Evolutionary conservation across 2,888 invertebrate genomes (phyloP), one percentile per base, ranked within the genome.

Genomic region (Dolomedes plantarius): DNA sequence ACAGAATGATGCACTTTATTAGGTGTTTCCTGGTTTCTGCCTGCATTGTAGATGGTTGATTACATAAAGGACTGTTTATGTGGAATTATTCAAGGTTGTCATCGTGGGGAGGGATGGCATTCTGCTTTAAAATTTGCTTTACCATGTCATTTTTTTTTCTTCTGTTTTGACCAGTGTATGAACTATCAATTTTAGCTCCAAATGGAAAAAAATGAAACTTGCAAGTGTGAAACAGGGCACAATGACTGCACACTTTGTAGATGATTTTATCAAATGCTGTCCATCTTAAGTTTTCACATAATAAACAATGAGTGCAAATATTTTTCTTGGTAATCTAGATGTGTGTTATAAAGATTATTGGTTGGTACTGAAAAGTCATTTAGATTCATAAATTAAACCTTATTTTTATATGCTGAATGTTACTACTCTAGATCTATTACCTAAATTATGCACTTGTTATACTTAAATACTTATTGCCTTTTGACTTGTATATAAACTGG

Each of bases 31-130:
- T 69, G 68, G 68, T 81, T 73, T 71, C 73, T 72, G 79, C 79
- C 65, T 46, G 73, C 81, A 68, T 80, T 80, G 32, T 74, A 23
- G 62, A 29, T 65, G 64, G 32, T 46, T 46, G 73, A 68, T 68
- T 81, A 19, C 67, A 80, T 72, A 67, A 28, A 46, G 50, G 36
- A 74, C 74, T 74, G 28, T 69, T n/a, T n/a, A n/a, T 28, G 74
- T 68, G 79, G 50, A 50, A 79, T 65, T 72, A 65, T 65, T 72
- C 72, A 79, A 79, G 79, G 79, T 79, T 79, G 79, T 79, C 72
- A 79, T 79, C 79, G 79, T 79, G 79, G 79, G 78, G 69, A 65
- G 72, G 72, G 79, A 79, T 71, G 79, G 72, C 79, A 72, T 79
- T 79, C 64, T 65, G 31, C 64, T 65, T 36, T 13, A 46, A 69